A percentile compares a stretch with the other conserved stretches of the same genome.
Conservation (phyloP, 2,888 invertebrate species). For the Epinotia brunnichana region DNA sequence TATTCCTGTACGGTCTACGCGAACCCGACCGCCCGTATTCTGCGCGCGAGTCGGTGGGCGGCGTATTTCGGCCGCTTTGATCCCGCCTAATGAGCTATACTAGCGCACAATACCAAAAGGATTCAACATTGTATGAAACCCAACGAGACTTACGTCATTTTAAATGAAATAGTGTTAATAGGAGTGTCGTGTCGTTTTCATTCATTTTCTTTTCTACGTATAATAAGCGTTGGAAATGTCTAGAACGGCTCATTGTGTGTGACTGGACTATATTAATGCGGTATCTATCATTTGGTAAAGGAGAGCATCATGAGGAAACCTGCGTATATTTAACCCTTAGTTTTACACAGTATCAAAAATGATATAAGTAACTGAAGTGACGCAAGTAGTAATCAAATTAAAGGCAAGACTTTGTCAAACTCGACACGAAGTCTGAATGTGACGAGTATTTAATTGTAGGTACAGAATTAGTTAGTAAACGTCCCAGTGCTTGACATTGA, state of each 20-base stretch:
- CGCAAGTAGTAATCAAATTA: too few relatives aligned
- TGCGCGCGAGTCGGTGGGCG: constrained; percentile 39
- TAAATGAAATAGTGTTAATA: neutral
- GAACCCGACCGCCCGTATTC: constrained; percentile 19
- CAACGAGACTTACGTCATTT: neutral
- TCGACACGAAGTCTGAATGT: too few relatives aligned
- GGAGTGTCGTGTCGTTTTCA: constrained; percentile 33
- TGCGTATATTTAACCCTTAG: too few relatives aligned
- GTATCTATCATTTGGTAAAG: too few relatives aligned
- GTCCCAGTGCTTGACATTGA: too few relatives aligned
- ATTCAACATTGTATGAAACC: neutral
- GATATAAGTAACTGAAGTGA: too few relatives aligned
- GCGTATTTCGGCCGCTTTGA: constrained; percentile 43
- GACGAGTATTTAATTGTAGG: too few relatives aligned
- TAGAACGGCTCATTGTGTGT: constrained; percentile 2
- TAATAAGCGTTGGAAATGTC: constrained; percentile 14
- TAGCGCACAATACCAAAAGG: neutral
- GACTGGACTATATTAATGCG: neutral
- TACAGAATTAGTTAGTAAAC: too few relatives aligned
- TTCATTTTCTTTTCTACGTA: constrained; percentile 28
- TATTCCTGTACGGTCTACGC: constrained; percentile 19
- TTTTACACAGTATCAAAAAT: too few relatives aligned
- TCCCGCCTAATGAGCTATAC: constrained; percentile 41
- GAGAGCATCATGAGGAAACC: too few relatives aligned
- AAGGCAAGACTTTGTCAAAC: too few relatives aligned